phyloP scores from a whole-genome alignment of 2,113 vertebrate species.

The Malurus melanocephalus region DNA sequence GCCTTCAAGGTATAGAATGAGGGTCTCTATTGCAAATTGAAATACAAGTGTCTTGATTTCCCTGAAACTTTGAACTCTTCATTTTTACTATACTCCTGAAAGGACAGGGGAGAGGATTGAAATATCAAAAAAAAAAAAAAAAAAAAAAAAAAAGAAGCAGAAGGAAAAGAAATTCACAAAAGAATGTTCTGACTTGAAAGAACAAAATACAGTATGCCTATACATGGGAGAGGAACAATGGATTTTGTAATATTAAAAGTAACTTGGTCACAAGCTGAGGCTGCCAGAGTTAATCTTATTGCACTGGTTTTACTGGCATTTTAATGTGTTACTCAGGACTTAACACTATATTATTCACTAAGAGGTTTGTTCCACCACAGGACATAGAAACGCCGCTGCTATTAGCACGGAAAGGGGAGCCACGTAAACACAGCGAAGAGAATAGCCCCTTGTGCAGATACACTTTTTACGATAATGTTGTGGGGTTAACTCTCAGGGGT shows the following conservation, averaged over 20 bases:
- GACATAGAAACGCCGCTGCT: background rate
- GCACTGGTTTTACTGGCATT: conserved; percentile 27
- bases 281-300: conserved; percentile 14
- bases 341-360: conserved; percentile 27
- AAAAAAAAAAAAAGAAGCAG: background rate
- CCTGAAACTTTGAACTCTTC: background rate
- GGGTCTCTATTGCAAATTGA: background rate
- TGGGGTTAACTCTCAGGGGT: fast-evolving
- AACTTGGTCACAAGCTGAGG: background rate
- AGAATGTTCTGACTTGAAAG: background rate
- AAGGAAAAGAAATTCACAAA: background rate
- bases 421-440: background rate
- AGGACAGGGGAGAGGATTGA: background rate
- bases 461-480: background rate
- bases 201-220: background rate
- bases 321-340: conserved; percentile 23
- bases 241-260: conserved; percentile 17
- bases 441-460: background rate
- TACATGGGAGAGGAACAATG: background rate
- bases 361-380: background rate
- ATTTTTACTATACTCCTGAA: background rate
- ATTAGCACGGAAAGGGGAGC: conserved; percentile 14
- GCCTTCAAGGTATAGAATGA: background rate
- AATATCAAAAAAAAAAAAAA: background rate
- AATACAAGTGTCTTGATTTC: background rate